Percentiles rank a stretch among this genome's conserved stretches.
phyloP scores from a whole-genome alignment of 2,113 vertebrate genomes.

The Cochlearius cochlearius region DNA sequence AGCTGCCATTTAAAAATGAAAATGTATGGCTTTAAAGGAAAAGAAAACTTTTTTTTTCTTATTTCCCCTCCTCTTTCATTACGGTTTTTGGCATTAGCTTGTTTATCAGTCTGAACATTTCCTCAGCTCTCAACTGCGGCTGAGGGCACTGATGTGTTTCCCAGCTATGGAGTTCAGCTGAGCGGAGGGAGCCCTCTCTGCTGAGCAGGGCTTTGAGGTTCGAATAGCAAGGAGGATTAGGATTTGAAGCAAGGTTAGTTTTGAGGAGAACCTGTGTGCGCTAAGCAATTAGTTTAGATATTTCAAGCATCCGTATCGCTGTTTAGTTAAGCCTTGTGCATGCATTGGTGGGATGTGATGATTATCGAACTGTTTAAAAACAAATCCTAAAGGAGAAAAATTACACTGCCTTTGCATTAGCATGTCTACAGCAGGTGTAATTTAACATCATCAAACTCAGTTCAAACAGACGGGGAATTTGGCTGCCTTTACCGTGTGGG shows the following conservation, averaged over 20 bases:
- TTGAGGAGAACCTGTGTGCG: background rate
- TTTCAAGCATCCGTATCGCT: background rate
- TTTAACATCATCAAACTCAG: background rate
- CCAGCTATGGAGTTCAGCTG: background rate
- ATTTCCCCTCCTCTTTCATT: background rate
- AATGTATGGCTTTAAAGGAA: background rate
- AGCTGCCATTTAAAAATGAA: background rate
- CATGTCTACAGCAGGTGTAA: constrained; percentile 20
- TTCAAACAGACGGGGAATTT: constrained; percentile 22
- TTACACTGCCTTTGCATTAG: background rate
- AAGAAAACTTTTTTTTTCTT: background rate
- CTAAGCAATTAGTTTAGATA: background rate
- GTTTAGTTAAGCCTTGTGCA: background rate
- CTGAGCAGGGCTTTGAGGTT: background rate
- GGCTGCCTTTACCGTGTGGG: background rate
- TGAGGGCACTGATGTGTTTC: background rate
- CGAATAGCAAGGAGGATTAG: background rate
- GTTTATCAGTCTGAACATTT: background rate
- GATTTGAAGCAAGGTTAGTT: background rate
- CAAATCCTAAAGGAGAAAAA: constrained; percentile 1
- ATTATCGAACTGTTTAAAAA: background rate
- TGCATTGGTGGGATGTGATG: background rate
- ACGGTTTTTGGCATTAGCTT: background rate
- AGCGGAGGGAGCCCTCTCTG: background rate
- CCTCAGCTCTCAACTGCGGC: background rate